phyloP scores from a whole-genome alignment of 1,140 invertebrate genomes.

The Lutraria rhynchaena region DNA sequence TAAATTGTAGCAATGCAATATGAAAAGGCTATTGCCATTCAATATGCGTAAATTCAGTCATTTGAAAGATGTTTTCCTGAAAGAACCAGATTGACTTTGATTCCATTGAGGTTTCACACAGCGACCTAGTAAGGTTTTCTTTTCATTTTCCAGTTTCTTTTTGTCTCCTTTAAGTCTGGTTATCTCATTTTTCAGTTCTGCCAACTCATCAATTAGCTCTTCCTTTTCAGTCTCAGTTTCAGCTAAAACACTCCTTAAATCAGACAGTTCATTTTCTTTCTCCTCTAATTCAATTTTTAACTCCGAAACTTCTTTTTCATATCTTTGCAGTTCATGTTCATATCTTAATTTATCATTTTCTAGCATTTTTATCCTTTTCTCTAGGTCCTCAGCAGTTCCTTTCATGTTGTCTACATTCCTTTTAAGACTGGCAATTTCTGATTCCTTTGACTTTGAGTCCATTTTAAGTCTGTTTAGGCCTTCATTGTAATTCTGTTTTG shows the following conservation, averaged over 20 bases:
- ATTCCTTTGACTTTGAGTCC: constrained; percentile 37
- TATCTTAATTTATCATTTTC: constrained; percentile 41
- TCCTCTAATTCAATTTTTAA: constrained; percentile 28
- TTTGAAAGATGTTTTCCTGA: constrained; percentile 20
- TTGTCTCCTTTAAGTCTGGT: constrained; percentile 45
- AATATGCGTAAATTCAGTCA: not conserved
- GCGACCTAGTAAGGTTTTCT: constrained; percentile 45
- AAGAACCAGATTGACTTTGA: not conserved
- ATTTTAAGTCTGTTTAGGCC: constrained; percentile 24
- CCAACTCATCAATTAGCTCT: constrained; percentile 48
- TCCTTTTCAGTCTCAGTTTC: constrained; percentile 56
- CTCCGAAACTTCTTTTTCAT: constrained; percentile 51
- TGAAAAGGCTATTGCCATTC: too few species aligned
- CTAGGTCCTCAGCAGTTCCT: constrained; percentile 16
- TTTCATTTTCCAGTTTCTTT: constrained; percentile 49
- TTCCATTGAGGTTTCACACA: constrained; percentile 57
- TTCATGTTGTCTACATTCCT: constrained; percentile 7
- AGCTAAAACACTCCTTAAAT: constrained; percentile 40
- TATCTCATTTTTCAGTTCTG: constrained; percentile 41
- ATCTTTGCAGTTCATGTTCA: constrained; percentile 30
- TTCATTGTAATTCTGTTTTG: constrained; percentile 22
- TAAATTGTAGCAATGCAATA: too few species aligned
- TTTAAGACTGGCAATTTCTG: constrained; percentile 6
- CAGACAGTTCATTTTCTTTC: constrained; percentile 39
- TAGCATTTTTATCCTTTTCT: constrained; percentile 42